phyloP scores from a whole-genome alignment of 2,888 invertebrate species.

The Polyommatus iphigenia region DNA sequence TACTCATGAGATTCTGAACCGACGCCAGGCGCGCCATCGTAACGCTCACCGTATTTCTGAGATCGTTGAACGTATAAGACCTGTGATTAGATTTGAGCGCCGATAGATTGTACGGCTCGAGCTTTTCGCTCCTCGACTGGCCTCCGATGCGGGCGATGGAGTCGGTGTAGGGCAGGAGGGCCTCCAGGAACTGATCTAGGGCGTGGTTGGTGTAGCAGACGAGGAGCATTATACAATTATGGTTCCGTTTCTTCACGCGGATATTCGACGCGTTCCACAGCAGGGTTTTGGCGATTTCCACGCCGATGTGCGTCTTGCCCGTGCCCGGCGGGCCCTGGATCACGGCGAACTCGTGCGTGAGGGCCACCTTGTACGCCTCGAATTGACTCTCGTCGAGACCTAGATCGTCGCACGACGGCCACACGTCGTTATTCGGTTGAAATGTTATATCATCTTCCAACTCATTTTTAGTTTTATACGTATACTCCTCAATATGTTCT shows the following conservation, averaged over 20 bases:
- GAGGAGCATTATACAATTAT: constrained; percentile 83
- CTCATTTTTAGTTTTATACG: constrained; percentile 31
- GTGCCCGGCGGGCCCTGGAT: constrained; percentile 95
- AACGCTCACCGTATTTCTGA: not conserved
- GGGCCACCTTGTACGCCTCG: constrained; percentile 82
- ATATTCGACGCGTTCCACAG: constrained; percentile 70
- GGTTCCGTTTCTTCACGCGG: constrained; percentile 32
- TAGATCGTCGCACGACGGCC: constrained; percentile 70
- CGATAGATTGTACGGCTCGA: constrained; percentile 58
- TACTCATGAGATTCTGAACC: not conserved
- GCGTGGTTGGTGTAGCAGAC: constrained; percentile 93
- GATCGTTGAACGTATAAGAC: not conserved
- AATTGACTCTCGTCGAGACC: constrained; percentile 84
- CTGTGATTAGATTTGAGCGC: not conserved
- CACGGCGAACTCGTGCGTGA: constrained; percentile 85
- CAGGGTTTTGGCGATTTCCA: constrained; percentile 85
- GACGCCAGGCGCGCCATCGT: not conserved
- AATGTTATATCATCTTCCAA: constrained; percentile 41
- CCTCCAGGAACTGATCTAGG: constrained; percentile 90
- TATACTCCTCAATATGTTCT: constrained; percentile 38
- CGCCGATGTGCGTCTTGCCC: constrained; percentile 89
- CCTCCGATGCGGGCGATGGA: constrained; percentile 85
- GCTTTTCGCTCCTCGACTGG: constrained; percentile 79
- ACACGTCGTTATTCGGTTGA: constrained; percentile 52
- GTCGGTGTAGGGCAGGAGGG: constrained; percentile 78